Evolutionary conservation across 2,888 invertebrate genomes (phyloP), one percentile per base, ranked within the genome.

Genomic region (Suillia variegata): DNA sequence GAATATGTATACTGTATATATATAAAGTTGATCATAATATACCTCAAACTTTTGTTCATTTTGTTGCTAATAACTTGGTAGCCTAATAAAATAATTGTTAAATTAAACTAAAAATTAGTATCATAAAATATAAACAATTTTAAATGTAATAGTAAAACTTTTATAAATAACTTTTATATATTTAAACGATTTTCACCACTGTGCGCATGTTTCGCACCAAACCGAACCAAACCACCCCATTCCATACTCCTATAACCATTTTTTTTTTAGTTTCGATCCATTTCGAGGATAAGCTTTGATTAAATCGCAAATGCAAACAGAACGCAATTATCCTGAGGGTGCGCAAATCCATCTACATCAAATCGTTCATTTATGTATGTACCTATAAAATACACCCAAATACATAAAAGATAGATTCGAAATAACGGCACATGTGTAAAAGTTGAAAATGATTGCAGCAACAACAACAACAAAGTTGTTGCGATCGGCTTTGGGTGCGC

Each of bases 251-350:
- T n/a, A n/a, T n/a, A n/a, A n/a, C n/a, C 12, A 18, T 15, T 21
- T 18, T 8, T 24, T 17, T 18, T 13, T n/a, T 24, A 50, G 21
- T 54, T 56, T 57, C n/a, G 45, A 58, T 49, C 59, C 50, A 49
- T 55, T 62, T 62, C 59, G 53, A 55, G 59, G 61, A 62, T 62
- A 61, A 64, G 59, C 56, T 62, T 62, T 61, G 62, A 62, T 62
- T 55, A 61, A 62, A 64, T 64, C 64, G 49, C 53, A 62, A 62
- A 59, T 24, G 61, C 61, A 63, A 59, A 59, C 54, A 59, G 33
- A 20, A 13, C 45, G 20, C 18, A 45, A 17, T 45, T 45, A 18
- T 45, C 3, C 45, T 6, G 17, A 45, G 45, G 45, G 45, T 45
- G 45, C 17, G 45, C 45, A 5, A 13, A 3, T 8, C 31, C 6